phyloP scores from a whole-genome alignment of 2,888 invertebrate genomes.

The Chaetogeoica ovagalla region DNA sequence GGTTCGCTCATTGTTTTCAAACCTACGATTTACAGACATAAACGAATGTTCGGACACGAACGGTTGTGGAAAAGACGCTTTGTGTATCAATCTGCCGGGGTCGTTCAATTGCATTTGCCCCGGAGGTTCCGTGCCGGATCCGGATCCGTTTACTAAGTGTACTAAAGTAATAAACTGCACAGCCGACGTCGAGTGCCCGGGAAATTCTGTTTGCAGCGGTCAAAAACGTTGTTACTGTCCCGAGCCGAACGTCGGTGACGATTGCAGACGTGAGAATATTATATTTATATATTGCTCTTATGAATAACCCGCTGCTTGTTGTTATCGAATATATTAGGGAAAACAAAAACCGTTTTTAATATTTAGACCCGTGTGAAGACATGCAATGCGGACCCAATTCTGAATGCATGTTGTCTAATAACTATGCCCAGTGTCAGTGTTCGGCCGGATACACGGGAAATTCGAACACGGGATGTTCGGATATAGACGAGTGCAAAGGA shows the following conservation, averaged over 20 bases:
- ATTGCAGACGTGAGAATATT: conserved; percentile 80
- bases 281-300: background rate
- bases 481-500: conserved; percentile 82
- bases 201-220: conserved; percentile 82
- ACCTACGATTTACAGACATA: conserved; percentile 65
- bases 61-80: conserved; percentile 78
- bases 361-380: conserved; percentile 85
- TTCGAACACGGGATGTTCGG: conserved; percentile 75
- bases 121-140: conserved; percentile 78
- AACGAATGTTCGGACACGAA: conserved; percentile 75
- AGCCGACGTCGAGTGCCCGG: conserved; percentile 78
- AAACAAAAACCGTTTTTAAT: conserved; percentile 23
- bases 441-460: conserved; percentile 78
- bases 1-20: background rate
- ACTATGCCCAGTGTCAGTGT: conserved; percentile 82
- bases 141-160: conserved; percentile 80
- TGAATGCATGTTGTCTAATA: conserved; percentile 82
- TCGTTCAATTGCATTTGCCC: conserved; percentile 80
- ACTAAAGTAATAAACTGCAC: conserved; percentile 80
- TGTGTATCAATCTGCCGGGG: conserved; percentile 78
- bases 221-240: conserved; percentile 82
- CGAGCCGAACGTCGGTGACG: conserved; percentile 87
- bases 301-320: background rate
- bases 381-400: conserved; percentile 83
- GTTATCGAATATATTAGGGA: no score